Base-by-base conservation (phyloP, 1,140 invertebrate species). In the Subanguina moxae region DNA sequence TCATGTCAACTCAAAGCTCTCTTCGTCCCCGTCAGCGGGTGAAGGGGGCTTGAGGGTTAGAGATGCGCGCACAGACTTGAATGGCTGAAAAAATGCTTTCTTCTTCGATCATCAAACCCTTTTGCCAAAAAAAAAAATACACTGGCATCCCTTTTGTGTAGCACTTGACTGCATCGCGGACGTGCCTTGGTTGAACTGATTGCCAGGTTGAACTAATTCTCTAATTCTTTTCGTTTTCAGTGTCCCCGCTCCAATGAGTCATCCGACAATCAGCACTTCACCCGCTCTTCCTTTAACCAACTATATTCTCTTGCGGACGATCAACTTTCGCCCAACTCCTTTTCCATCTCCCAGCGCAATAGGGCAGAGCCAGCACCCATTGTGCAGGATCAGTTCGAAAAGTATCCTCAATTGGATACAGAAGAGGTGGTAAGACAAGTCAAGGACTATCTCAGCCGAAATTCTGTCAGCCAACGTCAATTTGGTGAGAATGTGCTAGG, bases 401-500 rank as follows among this genome's bases (percentile, higher is more conserved):
- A 93, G 83, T 98, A 95, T 86, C 92, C 94, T 81, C 94, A 94
- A 83, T 87, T 98, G 56, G 96, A 97, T 82, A 99, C 95, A 0
- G 94, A 98, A 85, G 93, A 97, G 71, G 93, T 98, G 72, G 95
- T 98, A 27, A 90, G 93, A 75, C 90, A 91, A 85, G 91, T 99
- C 1, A 97, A 97, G 85, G 94, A 98, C 84, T 92, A 94, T 72
- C 86, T 99, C 48, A 94, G 91, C 76, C 93, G 97, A 84, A 97
- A 96, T 85, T 97, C 93, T 62, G 97, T 98, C 78, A 97, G 93
- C 69, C 96, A 99, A 85, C 87, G 95, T 68, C 85, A 98, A 57
- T 98, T 99, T 83, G 96, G 95, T 21, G 95, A 98, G 83, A 93
- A 90, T 1, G 93, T 99, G 15, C 86, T 98, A 52, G 95, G 95